Conservation (phyloP, 1,140 invertebrate genomes). For the fruit fly (Drosophila melanogaster) region DNA sequence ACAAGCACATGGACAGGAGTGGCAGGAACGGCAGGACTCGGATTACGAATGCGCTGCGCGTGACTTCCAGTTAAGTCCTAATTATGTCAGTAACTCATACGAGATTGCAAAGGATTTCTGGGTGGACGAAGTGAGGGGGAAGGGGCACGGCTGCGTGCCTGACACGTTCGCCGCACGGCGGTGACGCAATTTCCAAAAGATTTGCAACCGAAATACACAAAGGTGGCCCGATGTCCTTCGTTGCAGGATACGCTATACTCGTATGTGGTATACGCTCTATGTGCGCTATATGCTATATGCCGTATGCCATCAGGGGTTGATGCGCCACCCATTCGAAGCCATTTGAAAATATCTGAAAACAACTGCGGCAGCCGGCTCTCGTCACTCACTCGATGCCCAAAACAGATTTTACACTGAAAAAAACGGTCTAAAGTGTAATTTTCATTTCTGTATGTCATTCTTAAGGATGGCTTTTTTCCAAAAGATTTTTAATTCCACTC, state of each 20-base stretch:
- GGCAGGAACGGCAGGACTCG: constrained; percentile 39
- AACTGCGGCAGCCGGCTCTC: constrained; percentile 48
- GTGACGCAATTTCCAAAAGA: constrained; percentile 75
- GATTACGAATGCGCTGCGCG: constrained; percentile 76
- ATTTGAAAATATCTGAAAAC: constrained; percentile 33
- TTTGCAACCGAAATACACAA: constrained; percentile 65
- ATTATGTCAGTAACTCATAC: constrained; percentile 80
- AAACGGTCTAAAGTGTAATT: neutral
- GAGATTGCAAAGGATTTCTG: constrained; percentile 60
- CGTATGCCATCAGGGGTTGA: constrained; percentile 43
- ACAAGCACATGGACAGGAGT: constrained; percentile 11
- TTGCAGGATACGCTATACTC: constrained; percentile 28
- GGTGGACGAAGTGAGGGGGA: constrained; percentile 7
- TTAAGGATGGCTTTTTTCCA: too few species aligned
- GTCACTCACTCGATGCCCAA: constrained; percentile 51
- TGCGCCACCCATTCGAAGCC: constrained; percentile 46
- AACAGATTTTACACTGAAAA: constrained; percentile 62
- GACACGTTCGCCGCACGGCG: constrained; percentile 66
- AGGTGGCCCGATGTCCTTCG: constrained; percentile 56
- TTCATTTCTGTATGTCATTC: too few species aligned
- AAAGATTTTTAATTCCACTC: too few species aligned
- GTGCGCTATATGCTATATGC: neutral
- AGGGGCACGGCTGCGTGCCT: constrained; percentile 60
- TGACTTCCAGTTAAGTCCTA: constrained; percentile 80
- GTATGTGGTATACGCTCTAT: neutral